Evolutionary conservation across 2,797 vertebrate species (phyloP).

Genomic region (Lagodon rhomboides): DNA sequence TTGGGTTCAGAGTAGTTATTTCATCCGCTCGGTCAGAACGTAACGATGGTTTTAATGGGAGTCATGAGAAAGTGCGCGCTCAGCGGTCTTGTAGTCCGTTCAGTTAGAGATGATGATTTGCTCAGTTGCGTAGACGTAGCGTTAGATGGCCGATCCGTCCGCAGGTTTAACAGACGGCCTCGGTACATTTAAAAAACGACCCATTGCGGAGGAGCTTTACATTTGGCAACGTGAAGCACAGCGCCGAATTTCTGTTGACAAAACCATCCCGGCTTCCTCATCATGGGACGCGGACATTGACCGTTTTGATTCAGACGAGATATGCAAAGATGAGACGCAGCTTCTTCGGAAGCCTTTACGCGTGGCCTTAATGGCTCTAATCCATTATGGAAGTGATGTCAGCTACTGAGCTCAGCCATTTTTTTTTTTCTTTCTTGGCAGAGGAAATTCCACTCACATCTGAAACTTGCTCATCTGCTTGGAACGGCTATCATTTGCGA

Average conservation of each 20-base stretch:
- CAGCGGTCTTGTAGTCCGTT: conserved; percentile 40
- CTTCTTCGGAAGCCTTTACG: conserved; percentile 51
- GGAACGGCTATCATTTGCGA: conserved; percentile 43
- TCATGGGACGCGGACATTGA: conserved; percentile 47
- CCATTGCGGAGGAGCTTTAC: conserved; percentile 45
- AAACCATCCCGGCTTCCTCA: conserved; percentile 53
- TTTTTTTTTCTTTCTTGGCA: conserved; percentile 62
- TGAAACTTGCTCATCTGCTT: conserved; percentile 56
- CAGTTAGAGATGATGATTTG: conserved; percentile 57
- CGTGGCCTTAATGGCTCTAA: conserved; percentile 46
- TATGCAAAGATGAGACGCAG: conserved; percentile 59
- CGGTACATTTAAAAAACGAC: conserved; percentile 33
- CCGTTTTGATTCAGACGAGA: conserved; percentile 58
- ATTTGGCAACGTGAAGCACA: conserved; percentile 33
- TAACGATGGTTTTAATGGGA: conserved; percentile 71
- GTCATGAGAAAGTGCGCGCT: conserved; percentile 38
- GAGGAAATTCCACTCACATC: conserved; percentile 40
- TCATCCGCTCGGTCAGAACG: conserved; percentile 56
- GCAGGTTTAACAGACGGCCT: conserved; percentile 56
- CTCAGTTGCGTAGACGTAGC: conserved; percentile 40
- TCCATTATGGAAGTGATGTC: conserved; percentile 59
- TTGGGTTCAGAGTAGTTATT: conserved; percentile 62
- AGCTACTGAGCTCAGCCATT: conserved; percentile 33
- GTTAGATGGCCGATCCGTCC: conserved; percentile 50
- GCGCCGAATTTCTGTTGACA: conserved; percentile 46